Percentiles rank a stretch among this genome's conserved stretches.
Evolutionary conservation across 92 coral and sea anemone species (phyloP).

Genomic region (Pocillopora grandis): DNA sequence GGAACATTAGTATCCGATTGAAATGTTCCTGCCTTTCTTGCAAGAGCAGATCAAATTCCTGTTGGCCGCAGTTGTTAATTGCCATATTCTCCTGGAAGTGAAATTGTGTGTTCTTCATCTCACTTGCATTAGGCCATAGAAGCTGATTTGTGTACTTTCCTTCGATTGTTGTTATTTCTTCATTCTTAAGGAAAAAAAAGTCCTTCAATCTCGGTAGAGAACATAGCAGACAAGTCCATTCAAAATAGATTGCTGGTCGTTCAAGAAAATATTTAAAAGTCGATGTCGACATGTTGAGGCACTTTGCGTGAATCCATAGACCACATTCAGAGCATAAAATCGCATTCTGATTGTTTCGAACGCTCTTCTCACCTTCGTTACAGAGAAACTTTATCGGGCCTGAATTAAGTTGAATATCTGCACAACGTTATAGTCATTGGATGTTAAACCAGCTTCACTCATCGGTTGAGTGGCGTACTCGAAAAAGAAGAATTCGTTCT

Average conservation of each 20-base stretch:
- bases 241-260: not conserved
- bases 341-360: no score
- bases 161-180: not conserved
- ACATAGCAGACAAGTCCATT: slow-evolving; percentile 13
- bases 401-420: slow-evolving; percentile 2
- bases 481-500: not conserved
- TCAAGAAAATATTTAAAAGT: no score
- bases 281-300: no score
- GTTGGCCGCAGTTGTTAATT: no score
- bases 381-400: not conserved
- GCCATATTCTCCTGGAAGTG: no score
- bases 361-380: not conserved
- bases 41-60: no score
- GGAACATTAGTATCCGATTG: no score
- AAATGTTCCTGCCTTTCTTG: no score
- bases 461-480: not conserved
- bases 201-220: slow-evolving; percentile 19
- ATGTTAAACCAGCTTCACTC: not conserved
- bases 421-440: slow-evolving; percentile 13
- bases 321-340: no score
- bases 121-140: not conserved
- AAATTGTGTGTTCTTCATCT: not conserved
- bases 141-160: not conserved
- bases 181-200: slow-evolving; percentile 3
- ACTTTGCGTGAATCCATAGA: no score